A percentile compares a stretch with the other conserved stretches of the same genome.
Conservation (phyloP, 2,113 vertebrate genomes). For the Ceyx melanurus region DNA sequence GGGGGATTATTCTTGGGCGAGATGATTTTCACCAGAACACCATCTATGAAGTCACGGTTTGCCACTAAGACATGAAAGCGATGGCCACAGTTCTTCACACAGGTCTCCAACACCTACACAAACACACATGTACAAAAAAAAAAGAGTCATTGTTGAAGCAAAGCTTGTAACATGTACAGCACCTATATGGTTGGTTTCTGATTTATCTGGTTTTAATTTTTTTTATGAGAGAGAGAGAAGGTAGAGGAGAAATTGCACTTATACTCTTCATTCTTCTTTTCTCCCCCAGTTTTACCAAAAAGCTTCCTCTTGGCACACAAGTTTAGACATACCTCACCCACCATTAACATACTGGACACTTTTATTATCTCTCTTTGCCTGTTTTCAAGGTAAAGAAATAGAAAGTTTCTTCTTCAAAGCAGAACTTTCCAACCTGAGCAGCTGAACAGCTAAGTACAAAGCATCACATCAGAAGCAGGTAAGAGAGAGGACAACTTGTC, state of each 20-base stretch:
- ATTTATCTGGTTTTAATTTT: not conserved
- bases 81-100: slow-evolving; percentile 99
- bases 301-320: not conserved
- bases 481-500: slow-evolving; percentile 46
- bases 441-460: not conserved
- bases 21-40: slow-evolving; percentile 95
- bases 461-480: not conserved
- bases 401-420: not conserved
- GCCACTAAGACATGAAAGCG: slow-evolving; percentile 94
- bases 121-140: not conserved
- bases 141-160: not conserved
- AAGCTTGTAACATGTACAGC: not conserved
- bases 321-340: not conserved
- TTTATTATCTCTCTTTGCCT: not conserved
- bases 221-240: not conserved
- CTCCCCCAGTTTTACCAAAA: not conserved
- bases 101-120: slow-evolving; percentile 91
- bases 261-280: not conserved
- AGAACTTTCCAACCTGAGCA: not conserved
- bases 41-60: slow-evolving; percentile 94
- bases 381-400: not conserved
- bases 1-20: slow-evolving; percentile 97
- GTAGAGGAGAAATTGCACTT: not conserved
- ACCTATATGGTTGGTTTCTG: not conserved
- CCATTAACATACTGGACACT: not conserved